phyloP scores from a whole-genome alignment of 2,797 vertebrate species.

The Girardinus metallicus region DNA sequence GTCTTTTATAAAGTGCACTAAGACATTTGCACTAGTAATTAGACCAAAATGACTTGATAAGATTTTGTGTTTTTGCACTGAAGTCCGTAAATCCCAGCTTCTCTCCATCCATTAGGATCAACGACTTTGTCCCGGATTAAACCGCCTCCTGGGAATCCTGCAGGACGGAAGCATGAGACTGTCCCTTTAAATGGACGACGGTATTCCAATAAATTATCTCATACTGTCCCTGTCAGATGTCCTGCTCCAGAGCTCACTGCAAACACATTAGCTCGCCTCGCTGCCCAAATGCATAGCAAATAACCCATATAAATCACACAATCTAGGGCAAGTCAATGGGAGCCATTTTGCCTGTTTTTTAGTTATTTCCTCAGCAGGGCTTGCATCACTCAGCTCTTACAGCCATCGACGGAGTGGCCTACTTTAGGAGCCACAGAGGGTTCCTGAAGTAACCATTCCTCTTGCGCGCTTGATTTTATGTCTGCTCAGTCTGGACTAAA shows the following conservation, averaged over 20 bases:
- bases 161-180: constrained; percentile 17
- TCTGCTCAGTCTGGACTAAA: constrained; percentile 64
- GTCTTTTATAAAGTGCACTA: too few species aligned
- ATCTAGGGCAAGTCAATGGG: constrained; percentile 80
- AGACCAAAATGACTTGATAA: too few species aligned
- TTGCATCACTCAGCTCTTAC: constrained; percentile 64
- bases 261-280: constrained; percentile 74
- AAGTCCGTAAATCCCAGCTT: constrained; percentile 3
- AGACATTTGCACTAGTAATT: too few species aligned
- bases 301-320: constrained; percentile 80
- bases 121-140: constrained; percentile 7
- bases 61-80: neutral
- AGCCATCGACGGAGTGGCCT: constrained; percentile 64
- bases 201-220: constrained; percentile 66
- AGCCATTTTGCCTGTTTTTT: constrained; percentile 64
- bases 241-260: constrained; percentile 65
- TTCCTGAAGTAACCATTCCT: constrained; percentile 69
- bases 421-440: constrained; percentile 68
- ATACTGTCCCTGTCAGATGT: constrained; percentile 45
- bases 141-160: constrained; percentile 30
- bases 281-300: constrained; percentile 77
- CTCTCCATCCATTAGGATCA: neutral
- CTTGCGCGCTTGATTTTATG: constrained; percentile 59
- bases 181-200: constrained; percentile 36
- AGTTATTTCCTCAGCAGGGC: constrained; percentile 71